Evolutionary conservation across 1,140 invertebrate species (phyloP), one percentile per base, ranked within the genome.

Genomic region (Drosophila ironensis): DNA sequence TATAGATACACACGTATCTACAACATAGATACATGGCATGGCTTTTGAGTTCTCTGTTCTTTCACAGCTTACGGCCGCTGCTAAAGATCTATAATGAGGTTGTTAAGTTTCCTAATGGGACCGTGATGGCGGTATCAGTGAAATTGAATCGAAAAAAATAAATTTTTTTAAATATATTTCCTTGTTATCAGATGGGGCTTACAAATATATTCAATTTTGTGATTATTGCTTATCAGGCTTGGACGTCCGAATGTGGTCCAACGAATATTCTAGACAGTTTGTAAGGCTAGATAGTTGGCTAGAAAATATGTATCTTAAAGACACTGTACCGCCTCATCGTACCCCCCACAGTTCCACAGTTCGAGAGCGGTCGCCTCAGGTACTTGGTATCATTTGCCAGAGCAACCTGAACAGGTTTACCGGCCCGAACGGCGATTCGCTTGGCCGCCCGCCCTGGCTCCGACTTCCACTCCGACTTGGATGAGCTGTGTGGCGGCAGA

Each of bases 371-470:
- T 11, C 14, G 30, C 30, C 11, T 12, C 8, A 12, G 30, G 11
- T 9, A 33, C 27, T n/a, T 28, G 27, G 27, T n/a, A 28, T 56
- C 27, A 35, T 47, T 56, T 25, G 35, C 51, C 27, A 44, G 53
- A 70, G 59, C 52, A 44, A 59, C 52, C 37, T 70, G 52, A 69
- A 70, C 66, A 59, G 66, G 66, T 70, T 70, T 70, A 59, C 66
- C 57, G 44, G 61, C 47, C 46, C 53, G 52, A 69, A 54, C 28
- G 42, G 19, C 44, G 63, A 28, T 47, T 66, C 60, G 59, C 45
- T 52, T 66, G 61, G 61, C 38, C 52, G 56, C 53, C 17, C 4
- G 25, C 52, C 24, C 27, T 17, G 33, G 17, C 8, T 52, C 42
- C 28, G 14, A 24, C 14, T 52, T 25, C 48, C n/a, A n/a, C n/a